Conservation (phyloP, 2,113 vertebrate species). For the Malurus alboscapulatus region DNA sequence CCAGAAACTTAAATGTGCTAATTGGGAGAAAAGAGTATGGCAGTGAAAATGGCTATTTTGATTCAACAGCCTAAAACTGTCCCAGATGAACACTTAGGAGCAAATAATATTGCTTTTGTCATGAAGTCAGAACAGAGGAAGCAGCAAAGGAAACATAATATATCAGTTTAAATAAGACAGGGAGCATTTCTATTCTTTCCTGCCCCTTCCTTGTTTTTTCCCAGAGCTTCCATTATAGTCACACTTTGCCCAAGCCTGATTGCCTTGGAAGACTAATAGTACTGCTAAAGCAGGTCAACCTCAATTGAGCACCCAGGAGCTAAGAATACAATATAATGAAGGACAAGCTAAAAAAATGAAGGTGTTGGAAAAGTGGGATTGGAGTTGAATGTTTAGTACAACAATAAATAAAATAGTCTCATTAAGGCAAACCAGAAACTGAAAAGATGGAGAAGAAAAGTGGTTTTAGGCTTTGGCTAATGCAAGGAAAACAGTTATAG, state of each 20-base stretch:
- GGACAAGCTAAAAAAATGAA: neutral
- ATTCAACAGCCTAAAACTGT: neutral
- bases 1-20: neutral
- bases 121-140: neutral
- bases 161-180: neutral
- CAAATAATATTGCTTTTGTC: neutral
- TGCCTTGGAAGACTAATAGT: neutral
- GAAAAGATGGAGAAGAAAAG: neutral
- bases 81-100: neutral
- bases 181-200: neutral
- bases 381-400: neutral
- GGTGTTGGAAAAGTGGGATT: neutral
- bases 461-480: neutral
- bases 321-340: neutral
- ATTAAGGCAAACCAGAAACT: neutral
- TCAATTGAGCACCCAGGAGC: neutral
- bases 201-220: neutral
- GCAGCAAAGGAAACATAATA: neutral
- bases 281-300: neutral
- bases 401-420: neutral
- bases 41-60: neutral
- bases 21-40: neutral
- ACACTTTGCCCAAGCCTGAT: neutral
- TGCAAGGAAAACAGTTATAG: neutral
- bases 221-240: neutral